phyloP scores from a whole-genome alignment of 2,888 invertebrate genomes.

The Hoplodrina blanda region DNA sequence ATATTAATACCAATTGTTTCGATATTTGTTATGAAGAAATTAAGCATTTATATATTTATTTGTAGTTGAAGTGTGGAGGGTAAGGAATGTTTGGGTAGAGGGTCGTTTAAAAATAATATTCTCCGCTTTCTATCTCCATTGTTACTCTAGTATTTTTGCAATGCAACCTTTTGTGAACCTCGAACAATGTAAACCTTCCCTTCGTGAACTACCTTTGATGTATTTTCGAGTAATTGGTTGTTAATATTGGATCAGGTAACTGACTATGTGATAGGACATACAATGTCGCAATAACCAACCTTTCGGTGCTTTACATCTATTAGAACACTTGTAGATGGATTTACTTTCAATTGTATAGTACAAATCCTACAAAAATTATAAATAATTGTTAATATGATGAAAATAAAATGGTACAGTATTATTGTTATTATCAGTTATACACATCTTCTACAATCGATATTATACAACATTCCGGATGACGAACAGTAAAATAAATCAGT shows the following conservation, averaged over 20 bases:
- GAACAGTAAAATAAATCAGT: conserved; percentile 50
- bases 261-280: conserved; percentile 50
- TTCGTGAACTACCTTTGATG: conserved; percentile 15
- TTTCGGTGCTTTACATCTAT: conserved; percentile 51
- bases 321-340: conserved; percentile 21
- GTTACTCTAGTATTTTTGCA: not conserved
- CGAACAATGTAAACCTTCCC: not conserved
- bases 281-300: conserved; percentile 50
- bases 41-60: conserved; percentile 47
- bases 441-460: conserved; percentile 32
- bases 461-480: conserved; percentile 58
- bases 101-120: conserved; percentile 7
- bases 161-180: not conserved
- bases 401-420: conserved; percentile 64
- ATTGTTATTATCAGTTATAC: conserved; percentile 52
- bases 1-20: conserved; percentile 52
- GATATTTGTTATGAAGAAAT: conserved; percentile 28
- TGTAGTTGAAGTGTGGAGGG: conserved; percentile 42
- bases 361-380: conserved; percentile 50
- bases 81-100: conserved; percentile 38
- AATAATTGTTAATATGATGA: conserved; percentile 41
- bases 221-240: conserved; percentile 32
- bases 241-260: conserved; percentile 25
- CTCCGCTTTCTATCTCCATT: conserved; percentile 3
- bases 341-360: conserved; percentile 56